Conservation (phyloP, 1,140 invertebrate genomes). For the Hestina assimilis region DNA sequence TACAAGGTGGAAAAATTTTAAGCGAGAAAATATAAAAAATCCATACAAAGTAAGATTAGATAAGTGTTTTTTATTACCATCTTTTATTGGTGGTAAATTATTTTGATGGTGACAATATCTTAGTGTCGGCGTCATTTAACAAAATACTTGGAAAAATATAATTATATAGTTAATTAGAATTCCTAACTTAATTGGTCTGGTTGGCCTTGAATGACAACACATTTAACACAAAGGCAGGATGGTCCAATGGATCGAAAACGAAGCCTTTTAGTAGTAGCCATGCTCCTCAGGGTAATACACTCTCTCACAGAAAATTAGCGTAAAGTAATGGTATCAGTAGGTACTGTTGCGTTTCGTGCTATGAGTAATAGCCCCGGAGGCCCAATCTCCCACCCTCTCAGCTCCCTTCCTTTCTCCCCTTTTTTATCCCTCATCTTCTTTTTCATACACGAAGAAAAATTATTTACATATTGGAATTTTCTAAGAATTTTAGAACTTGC, state of each 20-base stretch:
- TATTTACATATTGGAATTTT: too few species aligned
- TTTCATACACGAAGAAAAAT: too few species aligned
- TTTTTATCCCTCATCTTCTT: too few species aligned
- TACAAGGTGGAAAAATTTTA: slow-evolving; percentile 3
- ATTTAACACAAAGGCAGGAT: background rate
- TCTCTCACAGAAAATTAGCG: too few species aligned
- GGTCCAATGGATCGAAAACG: background rate
- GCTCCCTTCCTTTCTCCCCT: too few species aligned
- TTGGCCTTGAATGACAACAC: background rate
- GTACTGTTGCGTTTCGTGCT: too few species aligned
- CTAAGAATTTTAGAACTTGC: too few species aligned
- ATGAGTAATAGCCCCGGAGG: too few species aligned
- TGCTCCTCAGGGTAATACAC: too few species aligned
- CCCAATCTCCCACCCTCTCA: too few species aligned
- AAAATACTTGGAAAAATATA: background rate
- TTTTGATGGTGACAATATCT: slow-evolving; percentile 8
- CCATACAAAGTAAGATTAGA: slow-evolving; percentile 1
- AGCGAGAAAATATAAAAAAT: slow-evolving; percentile 12
- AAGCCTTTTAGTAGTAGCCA: too few species aligned
- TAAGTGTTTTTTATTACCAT: slow-evolving; percentile 7
- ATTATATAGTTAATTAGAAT: background rate
- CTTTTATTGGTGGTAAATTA: slow-evolving; percentile 22
- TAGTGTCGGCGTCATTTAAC: background rate
- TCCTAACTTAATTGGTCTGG: slow-evolving; percentile 1
- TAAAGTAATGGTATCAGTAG: too few species aligned